Conservation (phyloP, 2,113 vertebrate genomes). For the Poicephalus meyeri region DNA sequence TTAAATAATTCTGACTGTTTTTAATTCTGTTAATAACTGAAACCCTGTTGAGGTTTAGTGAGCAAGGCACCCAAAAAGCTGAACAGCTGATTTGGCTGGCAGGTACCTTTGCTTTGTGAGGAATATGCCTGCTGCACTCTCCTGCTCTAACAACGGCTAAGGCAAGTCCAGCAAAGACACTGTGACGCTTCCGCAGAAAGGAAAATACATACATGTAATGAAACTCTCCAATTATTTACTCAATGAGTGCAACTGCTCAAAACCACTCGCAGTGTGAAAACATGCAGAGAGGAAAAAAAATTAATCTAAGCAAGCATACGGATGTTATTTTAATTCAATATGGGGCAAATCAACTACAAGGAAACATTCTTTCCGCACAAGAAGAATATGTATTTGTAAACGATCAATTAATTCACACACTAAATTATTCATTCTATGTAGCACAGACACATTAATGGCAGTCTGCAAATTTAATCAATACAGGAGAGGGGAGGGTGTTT, state of each 20-base stretch:
- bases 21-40: constrained; percentile 30
- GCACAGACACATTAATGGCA: background rate
- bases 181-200: constrained; percentile 33
- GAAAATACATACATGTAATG: background rate
- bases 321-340: constrained; percentile 6
- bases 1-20: background rate
- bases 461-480: background rate
- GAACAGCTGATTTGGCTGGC: background rate
- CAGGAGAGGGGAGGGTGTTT: background rate
- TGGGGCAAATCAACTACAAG: background rate
- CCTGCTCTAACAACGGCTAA: constrained; percentile 14
- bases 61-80: background rate
- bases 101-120: constrained; percentile 9
- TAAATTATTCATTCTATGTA: background rate
- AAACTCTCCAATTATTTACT: constrained; percentile 10
- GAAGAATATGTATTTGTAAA: background rate
- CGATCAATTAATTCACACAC: background rate
- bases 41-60: constrained; percentile 25
- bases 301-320: background rate
- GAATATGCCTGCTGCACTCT: background rate
- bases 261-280: constrained; percentile 15
- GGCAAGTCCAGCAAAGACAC: constrained; percentile 30
- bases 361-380: background rate
- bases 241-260: constrained; percentile 48
- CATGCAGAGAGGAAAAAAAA: background rate